These are phyloP conservation scores for Acanthisitta chloris DNA, from an alignment of 2,113 vertebrate genomes.

Conservation along the genomic window DNA sequence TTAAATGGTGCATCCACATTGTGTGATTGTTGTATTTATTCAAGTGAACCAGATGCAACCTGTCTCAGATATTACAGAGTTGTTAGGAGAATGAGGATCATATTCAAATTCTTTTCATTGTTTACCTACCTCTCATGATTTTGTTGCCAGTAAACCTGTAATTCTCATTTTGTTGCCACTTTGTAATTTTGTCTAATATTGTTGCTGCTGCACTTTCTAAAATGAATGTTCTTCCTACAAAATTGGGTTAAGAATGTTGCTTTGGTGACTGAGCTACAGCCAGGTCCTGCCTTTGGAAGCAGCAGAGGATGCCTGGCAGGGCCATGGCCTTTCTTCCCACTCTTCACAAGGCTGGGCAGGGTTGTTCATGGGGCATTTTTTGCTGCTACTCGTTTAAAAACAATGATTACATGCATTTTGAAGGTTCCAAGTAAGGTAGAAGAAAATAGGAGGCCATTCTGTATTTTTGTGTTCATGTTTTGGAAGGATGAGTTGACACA, in stretches of 20 bases:
- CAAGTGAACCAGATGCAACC: neutral
- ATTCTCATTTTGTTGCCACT: neutral
- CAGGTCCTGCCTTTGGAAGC: neutral
- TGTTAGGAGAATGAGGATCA: neutral
- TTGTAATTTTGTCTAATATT: neutral
- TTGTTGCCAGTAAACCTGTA: neutral
- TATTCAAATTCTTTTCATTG: neutral
- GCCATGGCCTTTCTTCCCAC: neutral
- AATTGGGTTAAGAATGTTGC: neutral
- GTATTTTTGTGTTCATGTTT: neutral
- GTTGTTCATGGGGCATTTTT: neutral
- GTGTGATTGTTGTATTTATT: neutral
- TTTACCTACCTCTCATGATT: neutral
- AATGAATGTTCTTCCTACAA: neutral
- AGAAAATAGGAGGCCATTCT: neutral
- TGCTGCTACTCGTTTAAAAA: neutral
- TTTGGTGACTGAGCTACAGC: neutral
- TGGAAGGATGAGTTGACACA: neutral
- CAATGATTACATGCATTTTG: neutral
- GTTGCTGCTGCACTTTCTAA: neutral
- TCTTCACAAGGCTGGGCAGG: neutral
- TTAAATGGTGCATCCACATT: neutral
- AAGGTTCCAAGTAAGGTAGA: neutral
- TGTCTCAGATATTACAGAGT: neutral
- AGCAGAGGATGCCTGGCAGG: fast-evolving